Evolutionary conservation across 2,797 vertebrate genomes (phyloP).

Genomic region (Catostomus latipinnis): DNA sequence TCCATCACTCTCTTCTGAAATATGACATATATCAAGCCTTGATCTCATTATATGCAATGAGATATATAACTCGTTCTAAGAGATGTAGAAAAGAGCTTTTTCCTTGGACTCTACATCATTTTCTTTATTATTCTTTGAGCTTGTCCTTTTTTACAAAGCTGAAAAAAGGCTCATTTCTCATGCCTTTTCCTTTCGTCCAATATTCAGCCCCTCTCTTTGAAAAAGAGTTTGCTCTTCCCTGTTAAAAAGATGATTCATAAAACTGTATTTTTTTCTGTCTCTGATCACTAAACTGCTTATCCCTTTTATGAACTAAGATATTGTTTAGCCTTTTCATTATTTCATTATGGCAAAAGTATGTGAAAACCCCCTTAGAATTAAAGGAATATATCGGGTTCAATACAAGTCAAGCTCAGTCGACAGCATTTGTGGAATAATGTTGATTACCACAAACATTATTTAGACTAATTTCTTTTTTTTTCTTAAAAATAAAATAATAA

Average conservation of each 20-base stretch:
- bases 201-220: slow-evolving; percentile 2
- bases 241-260: neutral
- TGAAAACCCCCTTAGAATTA: too few relatives aligned
- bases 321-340: neutral
- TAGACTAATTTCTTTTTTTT: too few relatives aligned
- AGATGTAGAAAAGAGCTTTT: neutral
- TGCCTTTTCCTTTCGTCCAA: neutral
- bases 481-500: too few relatives aligned
- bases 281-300: neutral
- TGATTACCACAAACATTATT: too few relatives aligned
- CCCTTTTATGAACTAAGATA: neutral
- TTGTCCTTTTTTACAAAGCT: too few relatives aligned
- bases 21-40: neutral
- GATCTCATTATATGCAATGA: neutral
- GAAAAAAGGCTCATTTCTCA: neutral
- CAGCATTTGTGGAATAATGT: too few relatives aligned
- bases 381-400: too few relatives aligned
- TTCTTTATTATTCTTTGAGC: neutral
- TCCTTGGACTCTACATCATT: neutral
- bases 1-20: neutral
- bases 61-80: neutral
- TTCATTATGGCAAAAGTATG: too few relatives aligned
- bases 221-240: neutral
- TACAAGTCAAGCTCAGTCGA: too few relatives aligned
- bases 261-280: neutral